Conservation (phyloP, 1,140 invertebrate species). For the Zaprionus lachaisei region DNA sequence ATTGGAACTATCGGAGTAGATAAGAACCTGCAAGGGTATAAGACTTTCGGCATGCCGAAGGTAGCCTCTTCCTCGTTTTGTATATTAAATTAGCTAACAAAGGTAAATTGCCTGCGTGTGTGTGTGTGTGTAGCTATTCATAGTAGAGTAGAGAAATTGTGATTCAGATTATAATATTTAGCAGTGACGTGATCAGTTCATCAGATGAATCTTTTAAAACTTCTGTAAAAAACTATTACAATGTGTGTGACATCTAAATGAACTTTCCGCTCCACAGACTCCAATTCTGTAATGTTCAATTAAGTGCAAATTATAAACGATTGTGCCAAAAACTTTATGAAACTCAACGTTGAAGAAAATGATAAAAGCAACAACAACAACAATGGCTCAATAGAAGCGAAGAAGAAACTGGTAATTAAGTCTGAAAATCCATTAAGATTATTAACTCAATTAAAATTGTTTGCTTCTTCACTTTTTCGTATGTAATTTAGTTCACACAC, state of each 20-base stretch:
- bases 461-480: conserved; percentile 59
- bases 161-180: conserved; percentile 5
- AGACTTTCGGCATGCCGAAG: no score
- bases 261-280: not conserved
- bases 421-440: conserved; percentile 73
- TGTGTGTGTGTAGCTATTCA: not conserved
- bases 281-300: not conserved
- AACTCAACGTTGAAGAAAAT: conserved; percentile 12
- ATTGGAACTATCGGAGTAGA: no score
- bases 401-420: conserved; percentile 59
- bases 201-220: not conserved
- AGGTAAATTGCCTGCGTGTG: not conserved
- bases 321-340: conserved; percentile 23
- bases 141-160: not conserved
- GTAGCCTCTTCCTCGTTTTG: not conserved
- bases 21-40: no score
- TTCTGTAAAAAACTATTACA: not conserved
- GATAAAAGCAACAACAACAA: conserved; percentile 10
- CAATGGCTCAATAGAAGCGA: conserved; percentile 31
- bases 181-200: not conserved
- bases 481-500: conserved; percentile 58
- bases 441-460: conserved; percentile 73
- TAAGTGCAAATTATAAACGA: conserved; percentile 2
- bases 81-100: conserved; percentile 5
- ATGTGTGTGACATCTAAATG: not conserved